phyloP scores from a whole-genome alignment of 2,113 vertebrate species.

The Micromys minutus region DNA sequence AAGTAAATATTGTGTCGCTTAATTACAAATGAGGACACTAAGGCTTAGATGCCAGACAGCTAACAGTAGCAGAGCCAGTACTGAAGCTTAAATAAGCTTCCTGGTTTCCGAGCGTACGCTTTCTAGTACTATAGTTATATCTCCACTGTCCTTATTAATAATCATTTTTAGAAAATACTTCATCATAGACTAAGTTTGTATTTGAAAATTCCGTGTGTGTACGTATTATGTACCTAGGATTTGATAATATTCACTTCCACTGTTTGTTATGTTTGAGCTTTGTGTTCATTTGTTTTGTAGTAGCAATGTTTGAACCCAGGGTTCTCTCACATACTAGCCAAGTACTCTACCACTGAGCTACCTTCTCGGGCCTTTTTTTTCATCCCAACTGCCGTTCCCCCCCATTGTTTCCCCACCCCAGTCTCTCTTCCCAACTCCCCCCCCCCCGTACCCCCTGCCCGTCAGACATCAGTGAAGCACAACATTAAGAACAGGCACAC shows the following conservation, averaged over 20 bases:
- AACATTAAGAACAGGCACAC: too few species aligned
- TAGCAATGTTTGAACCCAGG: not conserved
- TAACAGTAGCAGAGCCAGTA: not conserved
- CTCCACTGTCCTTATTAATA: not conserved
- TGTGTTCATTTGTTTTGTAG: not conserved
- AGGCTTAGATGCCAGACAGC: not conserved
- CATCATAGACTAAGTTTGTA: not conserved
- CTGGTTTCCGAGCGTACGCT: not conserved
- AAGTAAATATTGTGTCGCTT: slow-evolving; percentile 35
- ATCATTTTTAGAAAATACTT: not conserved
- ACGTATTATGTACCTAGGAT: not conserved
- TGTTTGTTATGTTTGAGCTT: not conserved
- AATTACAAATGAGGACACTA: slow-evolving; percentile 16
- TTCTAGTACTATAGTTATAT: not conserved
- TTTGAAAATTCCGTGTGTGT: not conserved
- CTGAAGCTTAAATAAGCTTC: not conserved
- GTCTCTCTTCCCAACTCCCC: not conserved
- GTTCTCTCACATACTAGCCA: not conserved
- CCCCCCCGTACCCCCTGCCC: not conserved
- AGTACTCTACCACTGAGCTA: not conserved
- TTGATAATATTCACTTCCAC: not conserved
- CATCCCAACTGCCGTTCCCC: not conserved
- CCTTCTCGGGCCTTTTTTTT: not conserved
- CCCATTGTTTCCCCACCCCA: not conserved
- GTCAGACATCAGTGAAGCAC: not conserved